Evolutionary conservation across 2,797 vertebrate species (phyloP).

Genomic region (Esox masquinongy): DNA sequence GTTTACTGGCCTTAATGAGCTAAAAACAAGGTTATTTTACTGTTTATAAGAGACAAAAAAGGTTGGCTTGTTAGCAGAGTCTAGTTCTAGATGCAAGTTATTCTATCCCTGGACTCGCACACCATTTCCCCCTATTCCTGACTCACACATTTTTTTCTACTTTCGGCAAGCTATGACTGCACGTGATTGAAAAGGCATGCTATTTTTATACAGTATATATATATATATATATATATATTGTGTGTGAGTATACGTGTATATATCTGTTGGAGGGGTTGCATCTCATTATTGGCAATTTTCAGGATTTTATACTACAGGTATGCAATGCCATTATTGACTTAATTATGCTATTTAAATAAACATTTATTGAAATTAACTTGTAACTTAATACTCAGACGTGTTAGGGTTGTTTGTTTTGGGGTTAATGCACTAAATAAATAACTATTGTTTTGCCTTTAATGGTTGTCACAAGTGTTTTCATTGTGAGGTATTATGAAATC

Average conservation of each 20-base stretch:
- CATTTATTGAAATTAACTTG: conserved; percentile 42
- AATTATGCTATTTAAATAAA: conserved; percentile 39
- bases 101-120: neutral
- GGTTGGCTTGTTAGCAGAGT: neutral
- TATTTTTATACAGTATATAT: conserved; percentile 64
- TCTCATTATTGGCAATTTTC: conserved; percentile 46
- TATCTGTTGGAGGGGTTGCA: conserved; percentile 32
- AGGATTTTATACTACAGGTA: conserved; percentile 68
- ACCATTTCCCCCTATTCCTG: neutral
- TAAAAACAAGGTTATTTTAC: conserved; percentile 29
- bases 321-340: conserved; percentile 47
- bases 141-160: conserved; percentile 22
- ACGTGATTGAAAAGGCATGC: conserved; percentile 60
- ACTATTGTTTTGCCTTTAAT: conserved; percentile 16
- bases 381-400: conserved; percentile 30
- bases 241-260: conserved; percentile 31
- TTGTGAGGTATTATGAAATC: conserved; percentile 18
- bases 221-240: conserved; percentile 23
- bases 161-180: conserved; percentile 41
- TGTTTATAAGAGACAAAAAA: conserved; percentile 31
- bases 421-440: conserved; percentile 31
- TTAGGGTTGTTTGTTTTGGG: conserved; percentile 43
- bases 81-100: conserved; percentile 15
- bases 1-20: conserved; percentile 17
- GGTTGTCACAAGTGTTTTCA: conserved; percentile 21